A percentile compares a stretch with the other conserved stretches of the same genome.
phyloP scores from a whole-genome alignment of 2,888 invertebrate genomes.

The Herminia tarsipennalis region DNA sequence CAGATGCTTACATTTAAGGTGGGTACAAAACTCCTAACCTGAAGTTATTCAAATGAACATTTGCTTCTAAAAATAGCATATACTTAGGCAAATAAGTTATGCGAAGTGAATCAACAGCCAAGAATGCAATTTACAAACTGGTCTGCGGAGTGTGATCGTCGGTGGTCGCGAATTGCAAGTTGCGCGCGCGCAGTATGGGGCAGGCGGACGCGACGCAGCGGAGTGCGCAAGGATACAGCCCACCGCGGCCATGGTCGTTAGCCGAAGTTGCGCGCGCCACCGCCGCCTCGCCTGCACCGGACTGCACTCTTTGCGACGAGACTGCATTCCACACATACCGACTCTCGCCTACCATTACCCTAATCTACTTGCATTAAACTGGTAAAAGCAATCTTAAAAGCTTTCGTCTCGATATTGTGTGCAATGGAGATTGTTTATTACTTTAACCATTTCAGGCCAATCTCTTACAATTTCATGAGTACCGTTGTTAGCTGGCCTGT shows the following conservation, averaged over 20 bases:
- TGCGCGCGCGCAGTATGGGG: no score
- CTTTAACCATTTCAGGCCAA: no score
- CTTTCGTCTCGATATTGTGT: slow-evolving; percentile 14
- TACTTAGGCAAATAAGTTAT: background rate
- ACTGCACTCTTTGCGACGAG: slow-evolving; percentile 55
- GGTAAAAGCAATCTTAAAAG: slow-evolving; percentile 29
- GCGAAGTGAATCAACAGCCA: slow-evolving; percentile 25
- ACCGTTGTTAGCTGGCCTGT: no score
- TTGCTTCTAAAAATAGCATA: background rate
- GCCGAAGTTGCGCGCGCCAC: slow-evolving; percentile 52
- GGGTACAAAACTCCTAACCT: no score
- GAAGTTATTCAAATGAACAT: no score
- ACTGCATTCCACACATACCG: slow-evolving; percentile 70
- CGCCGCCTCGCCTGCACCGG: slow-evolving; percentile 14
- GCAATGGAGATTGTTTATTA: slow-evolving; percentile 1
- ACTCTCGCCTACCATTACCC: slow-evolving; percentile 51
- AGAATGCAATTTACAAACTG: slow-evolving; percentile 34
- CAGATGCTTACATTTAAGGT: no score
- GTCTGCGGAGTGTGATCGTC: slow-evolving; percentile 9
- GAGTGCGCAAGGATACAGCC: no score
- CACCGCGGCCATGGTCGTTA: slow-evolving; percentile 59
- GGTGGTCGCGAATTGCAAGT: background rate
- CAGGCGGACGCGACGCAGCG: background rate
- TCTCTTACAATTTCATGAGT: no score
- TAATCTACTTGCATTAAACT: slow-evolving; percentile 29